Evolutionary conservation across 2,888 invertebrate genomes (phyloP).

Genomic region (Tryphoninae sp.): DNA sequence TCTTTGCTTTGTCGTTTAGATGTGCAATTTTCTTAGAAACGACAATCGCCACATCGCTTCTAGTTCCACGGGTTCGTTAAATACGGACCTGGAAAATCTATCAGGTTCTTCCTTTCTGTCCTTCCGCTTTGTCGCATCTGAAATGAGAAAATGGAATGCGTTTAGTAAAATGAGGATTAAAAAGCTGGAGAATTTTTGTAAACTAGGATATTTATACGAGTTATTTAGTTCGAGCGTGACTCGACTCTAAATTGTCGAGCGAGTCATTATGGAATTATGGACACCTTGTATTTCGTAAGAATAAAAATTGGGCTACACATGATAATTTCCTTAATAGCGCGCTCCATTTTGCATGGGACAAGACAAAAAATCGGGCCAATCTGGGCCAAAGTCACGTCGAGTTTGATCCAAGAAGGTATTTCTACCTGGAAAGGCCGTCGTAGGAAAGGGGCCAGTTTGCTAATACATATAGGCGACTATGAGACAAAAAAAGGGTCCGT

Average conservation of each 20-base stretch:
- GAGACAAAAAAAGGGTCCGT: background rate
- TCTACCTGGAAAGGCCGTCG: background rate
- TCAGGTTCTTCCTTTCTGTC: background rate
- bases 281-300: background rate
- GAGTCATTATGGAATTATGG: background rate
- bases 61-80: constrained; percentile 4
- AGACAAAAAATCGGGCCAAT: background rate
- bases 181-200: background rate
- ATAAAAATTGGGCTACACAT: background rate
- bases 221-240: background rate
- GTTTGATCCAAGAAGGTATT: constrained; percentile 8
- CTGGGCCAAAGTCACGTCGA: background rate
- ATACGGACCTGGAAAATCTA: background rate
- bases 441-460: background rate
- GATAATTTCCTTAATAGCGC: background rate
- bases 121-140: constrained; percentile 30
- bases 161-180: background rate
- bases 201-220: too few species aligned
- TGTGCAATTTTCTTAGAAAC: background rate
- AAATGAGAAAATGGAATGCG: constrained; percentile 10
- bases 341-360: background rate
- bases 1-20: background rate
- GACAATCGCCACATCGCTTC: constrained; percentile 33
- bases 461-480: background rate
- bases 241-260: background rate